These are phyloP conservation scores for Lithosia quadra DNA, from an alignment of 2,888 invertebrate species.

Conservation along the genomic window DNA sequence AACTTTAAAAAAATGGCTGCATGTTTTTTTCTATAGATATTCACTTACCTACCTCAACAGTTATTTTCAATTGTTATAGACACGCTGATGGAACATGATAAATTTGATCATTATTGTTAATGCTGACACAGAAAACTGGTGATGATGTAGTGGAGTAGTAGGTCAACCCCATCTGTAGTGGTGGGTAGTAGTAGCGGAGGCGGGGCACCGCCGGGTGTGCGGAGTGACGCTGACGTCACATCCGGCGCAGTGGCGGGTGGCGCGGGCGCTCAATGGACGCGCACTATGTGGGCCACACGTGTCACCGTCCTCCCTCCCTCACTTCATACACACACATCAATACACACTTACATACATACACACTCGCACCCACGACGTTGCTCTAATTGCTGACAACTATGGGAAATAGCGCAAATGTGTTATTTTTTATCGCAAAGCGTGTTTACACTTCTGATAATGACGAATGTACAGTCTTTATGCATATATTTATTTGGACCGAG, in stretches of 20 bases:
- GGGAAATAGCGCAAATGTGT: slow-evolving; percentile 82
- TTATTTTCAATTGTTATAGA: not conserved
- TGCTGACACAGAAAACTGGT: not conserved
- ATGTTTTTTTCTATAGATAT: not conserved
- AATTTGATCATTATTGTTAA: not conserved
- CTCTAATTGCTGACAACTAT: slow-evolving; percentile 84
- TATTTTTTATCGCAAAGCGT: slow-evolving; percentile 73
- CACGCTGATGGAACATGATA: no score
- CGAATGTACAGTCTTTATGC: slow-evolving; percentile 61
- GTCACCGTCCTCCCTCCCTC: slow-evolving; percentile 62
- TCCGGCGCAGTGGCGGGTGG: slow-evolving; percentile 68
- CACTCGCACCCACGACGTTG: slow-evolving; percentile 68
- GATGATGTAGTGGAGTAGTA: not conserved
- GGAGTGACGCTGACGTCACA: slow-evolving; percentile 70
- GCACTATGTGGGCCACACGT: slow-evolving; percentile 84
- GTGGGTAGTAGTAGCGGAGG: slow-evolving; percentile 31
- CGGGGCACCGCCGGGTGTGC: slow-evolving; percentile 65
- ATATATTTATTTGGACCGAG: slow-evolving; percentile 52
- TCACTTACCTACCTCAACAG: slow-evolving; percentile 1
- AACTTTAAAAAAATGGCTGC: not conserved
- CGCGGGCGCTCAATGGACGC: slow-evolving; percentile 73
- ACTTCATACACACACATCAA: slow-evolving; percentile 25
- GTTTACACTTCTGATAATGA: slow-evolving; percentile 76
- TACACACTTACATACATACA: slow-evolving; percentile 50
- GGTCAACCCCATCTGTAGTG: slow-evolving; percentile 14